Evolutionary conservation across 2,113 vertebrate species (phyloP), one percentile per base, ranked within the genome.

Genomic region (Cairina moschata): DNA sequence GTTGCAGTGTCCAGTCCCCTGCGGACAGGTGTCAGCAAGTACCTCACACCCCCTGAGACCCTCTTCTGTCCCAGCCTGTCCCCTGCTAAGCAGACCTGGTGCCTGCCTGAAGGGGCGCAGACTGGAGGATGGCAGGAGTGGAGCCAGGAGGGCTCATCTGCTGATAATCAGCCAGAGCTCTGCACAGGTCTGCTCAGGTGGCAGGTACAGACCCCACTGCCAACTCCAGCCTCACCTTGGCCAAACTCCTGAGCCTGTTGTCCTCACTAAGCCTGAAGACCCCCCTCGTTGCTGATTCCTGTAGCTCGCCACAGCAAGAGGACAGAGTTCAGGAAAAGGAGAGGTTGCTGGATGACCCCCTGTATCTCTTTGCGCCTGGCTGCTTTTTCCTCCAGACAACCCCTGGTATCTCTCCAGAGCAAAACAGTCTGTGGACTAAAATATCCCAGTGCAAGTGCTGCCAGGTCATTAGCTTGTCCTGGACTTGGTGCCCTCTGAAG

Each of bases 341-440:
- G 77, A 93, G 20, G 2, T 34, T 36, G 36, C 11, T 97, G 89
- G 88, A 92, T 94, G 86, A 90, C 75, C 44, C 44, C 20, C 58
- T 2, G 2, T 66, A 67, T 48, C 59, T 60, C 73, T 86, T 54
- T 63, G 62, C n/a, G 65, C 83, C 86, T 88, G 76, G 83, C 88
- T 88, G 80, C 20, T 1, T 40, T 90, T 46, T 74, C 42, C 65
- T 71, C 86, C 68, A 82, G 80, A 73, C 88, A 86, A 65, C 29
- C 42, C 38, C 76, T 94, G 73, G 83, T 80, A 76, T 65, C 56
- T 86, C 80, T 92, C 86, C 90, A 95, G 90, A 66, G 54, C 72
- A 38, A 22, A 78, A 44, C 36, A 5, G 63, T 73, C 91, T 44
- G 38, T 15, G 86, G 67, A 76, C 6, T 23, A 34, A 77, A 71